Evolutionary conservation across 2,888 invertebrate species (phyloP), one percentile per base, ranked within the genome.

Genomic region (Ormyrus pomaceus): DNA sequence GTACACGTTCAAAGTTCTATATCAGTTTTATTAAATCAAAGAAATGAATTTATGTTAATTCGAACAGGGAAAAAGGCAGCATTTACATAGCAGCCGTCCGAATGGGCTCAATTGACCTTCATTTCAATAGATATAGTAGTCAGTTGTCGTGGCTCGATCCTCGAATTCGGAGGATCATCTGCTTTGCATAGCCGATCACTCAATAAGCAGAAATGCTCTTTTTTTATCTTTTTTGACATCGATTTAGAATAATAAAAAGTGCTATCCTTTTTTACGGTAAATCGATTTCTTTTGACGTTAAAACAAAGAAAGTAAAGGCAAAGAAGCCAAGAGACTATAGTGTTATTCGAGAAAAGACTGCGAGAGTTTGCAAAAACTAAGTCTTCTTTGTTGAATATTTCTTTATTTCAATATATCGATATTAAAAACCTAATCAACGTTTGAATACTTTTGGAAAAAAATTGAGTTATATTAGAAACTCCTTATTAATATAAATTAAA

Each of bases 231-330:
- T 48, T 13, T 50, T 48, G 56, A 56, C 34, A 34, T 34, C 34
- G 3, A 34, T 34, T 34, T 34, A 4, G 56, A 64, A 65, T 65
- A 73, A 73, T 73, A 48, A 64, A 56, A 73, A 56, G 46, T 71
- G 13, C 61, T 61, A 53, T 61, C n/a, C n/a, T 71, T 61, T 70
- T 62, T 53, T 11, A 56, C 56, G 55, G 19, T 65, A 11, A 64
- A 65, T 73, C 73, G 73, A 65, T 65, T 73, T 73, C 64, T 65
- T 56, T 56, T 8, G 55, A n/a, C 55, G 55, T n/a, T 10, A 19
- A 48, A 48, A 48, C 5, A 55, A 34, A n/a, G 19, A 10, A 19
- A 69, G 70, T 19, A 56, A 50, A 34, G 45, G 71, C 3, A 11
- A 45, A 13, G 51, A 45, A 13, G 51, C 58, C 19, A 70, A 70